Conservation (phyloP, 1,140 invertebrate genomes). For the Calycopis cecrops region DNA sequence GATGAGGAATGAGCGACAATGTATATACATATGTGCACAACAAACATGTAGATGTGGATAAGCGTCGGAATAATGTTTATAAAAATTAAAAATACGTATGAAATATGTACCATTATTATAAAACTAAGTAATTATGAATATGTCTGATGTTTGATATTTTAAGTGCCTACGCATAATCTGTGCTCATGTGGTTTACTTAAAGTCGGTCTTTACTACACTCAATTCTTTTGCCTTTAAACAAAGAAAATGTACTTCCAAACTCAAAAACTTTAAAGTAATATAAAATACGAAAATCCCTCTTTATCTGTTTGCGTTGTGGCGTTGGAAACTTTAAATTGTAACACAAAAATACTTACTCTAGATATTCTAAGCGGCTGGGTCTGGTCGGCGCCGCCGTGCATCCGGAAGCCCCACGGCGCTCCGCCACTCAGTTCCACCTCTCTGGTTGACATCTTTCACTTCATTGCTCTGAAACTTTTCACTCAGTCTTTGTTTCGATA, state of each 20-base stretch:
- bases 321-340: not conserved
- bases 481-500: constrained; percentile 12
- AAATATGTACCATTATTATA: no score
- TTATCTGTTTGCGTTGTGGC: not conserved
- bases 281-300: not conserved
- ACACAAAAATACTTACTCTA: constrained; percentile 78
- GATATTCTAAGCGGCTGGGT: constrained; percentile 85
- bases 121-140: no score
- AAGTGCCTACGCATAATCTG: no score
- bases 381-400: constrained; percentile 86
- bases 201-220: no score
- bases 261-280: not conserved
- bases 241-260: not conserved
- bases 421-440: constrained; percentile 86
- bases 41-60: no score
- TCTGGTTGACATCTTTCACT: constrained; percentile 78
- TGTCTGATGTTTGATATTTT: no score
- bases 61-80: no score
- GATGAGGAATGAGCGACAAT: no score
- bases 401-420: constrained; percentile 92
- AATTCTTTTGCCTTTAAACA: not conserved
- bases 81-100: no score
- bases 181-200: no score
- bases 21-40: no score
- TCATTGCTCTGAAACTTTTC: constrained; percentile 36